Evolutionary conservation across 2,113 vertebrate genomes (phyloP).

Genomic region (Taxidea taxus): DNA sequence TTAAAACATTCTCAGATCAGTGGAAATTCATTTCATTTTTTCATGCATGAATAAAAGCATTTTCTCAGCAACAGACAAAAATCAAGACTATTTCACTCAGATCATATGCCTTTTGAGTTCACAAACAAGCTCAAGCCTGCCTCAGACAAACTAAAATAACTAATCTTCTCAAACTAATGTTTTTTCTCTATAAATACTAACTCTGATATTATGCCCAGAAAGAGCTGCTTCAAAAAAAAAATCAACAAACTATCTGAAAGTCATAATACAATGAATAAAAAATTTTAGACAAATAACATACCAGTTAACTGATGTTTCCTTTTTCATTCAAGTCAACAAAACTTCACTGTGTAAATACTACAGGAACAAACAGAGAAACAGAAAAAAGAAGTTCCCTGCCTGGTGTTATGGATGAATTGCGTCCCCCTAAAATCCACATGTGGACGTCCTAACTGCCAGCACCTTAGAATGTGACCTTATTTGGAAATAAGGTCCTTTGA

Average conservation of each 20-base stretch:
- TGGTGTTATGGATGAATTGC: not conserved
- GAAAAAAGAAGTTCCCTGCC: not conserved
- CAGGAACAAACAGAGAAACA: not conserved
- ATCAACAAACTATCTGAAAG: slow-evolving; percentile 6
- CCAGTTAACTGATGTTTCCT: not conserved
- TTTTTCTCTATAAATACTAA: slow-evolving; percentile 33
- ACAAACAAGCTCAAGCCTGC: slow-evolving; percentile 2
- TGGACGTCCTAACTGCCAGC: not conserved
- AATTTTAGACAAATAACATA: not conserved
- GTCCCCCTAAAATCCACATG: not conserved
- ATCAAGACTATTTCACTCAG: slow-evolving; percentile 13
- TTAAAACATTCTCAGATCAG: slow-evolving; percentile 17
- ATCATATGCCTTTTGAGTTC: not conserved
- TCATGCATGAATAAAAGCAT: slow-evolving; percentile 35
- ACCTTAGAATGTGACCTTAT: not conserved
- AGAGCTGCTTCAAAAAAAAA: not conserved
- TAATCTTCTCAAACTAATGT: not conserved
- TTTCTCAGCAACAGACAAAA: slow-evolving; percentile 34
- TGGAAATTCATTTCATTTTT: not conserved
- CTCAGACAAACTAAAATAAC: not conserved
- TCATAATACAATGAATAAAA: not conserved
- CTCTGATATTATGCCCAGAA: not conserved
- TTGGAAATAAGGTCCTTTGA: not conserved
- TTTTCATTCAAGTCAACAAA: not conserved
- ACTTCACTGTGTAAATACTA: not conserved